A percentile compares a stretch with the other conserved stretches of the same genome.
Conservation (phyloP, 53 echinoderm and acorn worm genomes). For the Holothuria scabra region DNA sequence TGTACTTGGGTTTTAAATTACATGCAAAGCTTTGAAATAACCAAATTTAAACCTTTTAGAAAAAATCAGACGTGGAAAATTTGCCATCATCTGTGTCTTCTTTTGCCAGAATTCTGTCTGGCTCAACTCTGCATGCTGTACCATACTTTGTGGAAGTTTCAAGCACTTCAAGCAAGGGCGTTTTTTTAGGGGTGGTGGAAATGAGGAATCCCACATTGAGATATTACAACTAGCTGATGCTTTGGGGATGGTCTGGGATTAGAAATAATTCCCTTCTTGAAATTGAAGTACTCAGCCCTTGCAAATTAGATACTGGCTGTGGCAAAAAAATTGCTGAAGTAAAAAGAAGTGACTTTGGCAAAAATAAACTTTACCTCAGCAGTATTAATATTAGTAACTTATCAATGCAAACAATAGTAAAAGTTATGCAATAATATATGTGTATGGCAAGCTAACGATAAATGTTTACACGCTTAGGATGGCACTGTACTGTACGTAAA, state of each 20-base stretch:
- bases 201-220: slow-evolving; percentile 2
- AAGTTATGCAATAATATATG: no score
- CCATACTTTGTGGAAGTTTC: slow-evolving; percentile 9
- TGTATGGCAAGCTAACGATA: no score
- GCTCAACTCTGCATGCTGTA: neutral
- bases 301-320: no score
- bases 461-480: no score
- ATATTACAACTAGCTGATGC: slow-evolving; percentile 15
- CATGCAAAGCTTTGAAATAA: no score
- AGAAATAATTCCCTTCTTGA: slow-evolving; percentile 35
- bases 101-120: neutral
- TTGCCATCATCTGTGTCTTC: neutral
- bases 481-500: no score
- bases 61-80: neutral
- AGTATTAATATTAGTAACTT: no score
- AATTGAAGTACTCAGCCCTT: neutral
- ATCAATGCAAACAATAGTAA: no score
- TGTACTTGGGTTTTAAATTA: no score
- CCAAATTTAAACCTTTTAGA: neutral
- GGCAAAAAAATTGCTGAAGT: no score
- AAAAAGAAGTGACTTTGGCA: no score
- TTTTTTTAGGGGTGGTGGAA: neutral
- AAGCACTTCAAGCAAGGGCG: neutral
- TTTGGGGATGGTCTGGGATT: slow-evolving; percentile 6
- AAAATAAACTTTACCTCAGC: no score